phyloP scores from a whole-genome alignment of 2,113 vertebrate genomes.

The Gymnobelideus leadbeateri region DNA sequence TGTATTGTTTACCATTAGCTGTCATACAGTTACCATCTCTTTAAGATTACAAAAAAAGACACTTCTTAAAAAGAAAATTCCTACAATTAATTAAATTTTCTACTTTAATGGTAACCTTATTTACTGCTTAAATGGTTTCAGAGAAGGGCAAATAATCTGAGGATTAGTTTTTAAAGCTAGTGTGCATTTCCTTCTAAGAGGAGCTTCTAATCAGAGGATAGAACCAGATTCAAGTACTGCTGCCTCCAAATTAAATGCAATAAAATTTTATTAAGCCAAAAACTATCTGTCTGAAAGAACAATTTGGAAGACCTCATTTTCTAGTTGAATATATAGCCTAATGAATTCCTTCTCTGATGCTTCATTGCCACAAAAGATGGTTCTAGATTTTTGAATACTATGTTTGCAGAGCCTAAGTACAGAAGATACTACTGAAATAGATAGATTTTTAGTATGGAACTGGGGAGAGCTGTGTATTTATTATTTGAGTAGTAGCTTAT shows the following conservation, averaged over 20 bases:
- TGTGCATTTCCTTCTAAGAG: not conserved
- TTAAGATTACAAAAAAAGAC: not conserved
- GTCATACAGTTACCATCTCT: not conserved
- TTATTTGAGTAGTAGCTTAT: not conserved
- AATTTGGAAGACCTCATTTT: not conserved
- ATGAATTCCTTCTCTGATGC: not conserved
- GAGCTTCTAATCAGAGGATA: not conserved
- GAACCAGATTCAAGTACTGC: not conserved
- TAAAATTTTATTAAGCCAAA: not conserved
- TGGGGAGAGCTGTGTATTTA: not conserved
- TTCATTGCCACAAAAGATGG: not conserved
- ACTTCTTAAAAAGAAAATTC: not conserved
- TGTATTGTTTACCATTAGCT: not conserved
- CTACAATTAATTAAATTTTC: not conserved
- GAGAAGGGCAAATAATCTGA: not conserved
- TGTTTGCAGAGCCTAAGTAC: not conserved
- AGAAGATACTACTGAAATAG: not conserved
- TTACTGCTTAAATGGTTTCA: not conserved
- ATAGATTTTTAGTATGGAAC: not conserved
- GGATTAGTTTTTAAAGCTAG: not conserved
- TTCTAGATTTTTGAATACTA: not conserved
- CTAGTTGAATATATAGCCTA: not conserved
- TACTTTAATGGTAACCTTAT: not conserved
- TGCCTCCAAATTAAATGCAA: not conserved
- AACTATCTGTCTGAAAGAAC: not conserved